These are phyloP conservation scores for Cyphomyrus discorhynchus DNA, from an alignment of 2,113 vertebrate species.

Conservation along the genomic window DNA sequence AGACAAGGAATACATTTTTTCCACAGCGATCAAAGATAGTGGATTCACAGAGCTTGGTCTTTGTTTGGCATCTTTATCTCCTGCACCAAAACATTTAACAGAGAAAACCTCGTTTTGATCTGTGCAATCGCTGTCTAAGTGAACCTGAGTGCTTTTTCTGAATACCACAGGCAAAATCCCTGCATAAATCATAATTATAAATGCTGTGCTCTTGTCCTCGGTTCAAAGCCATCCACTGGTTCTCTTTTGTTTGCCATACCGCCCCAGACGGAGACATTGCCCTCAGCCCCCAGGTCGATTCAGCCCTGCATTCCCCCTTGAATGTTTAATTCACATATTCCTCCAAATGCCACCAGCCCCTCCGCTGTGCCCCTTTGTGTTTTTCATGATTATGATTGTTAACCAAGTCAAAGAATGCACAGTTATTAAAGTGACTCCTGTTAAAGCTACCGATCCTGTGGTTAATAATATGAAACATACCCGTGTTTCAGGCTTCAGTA, in stretches of 20 bases:
- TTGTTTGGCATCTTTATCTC: not conserved
- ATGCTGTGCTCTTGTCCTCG: constrained; percentile 5
- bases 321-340: not conserved
- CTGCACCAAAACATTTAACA: not conserved
- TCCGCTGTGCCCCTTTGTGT: not conserved
- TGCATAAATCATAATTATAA: constrained; percentile 26
- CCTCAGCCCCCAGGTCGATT: not conserved
- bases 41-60: not conserved
- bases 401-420: not conserved
- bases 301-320: not conserved
- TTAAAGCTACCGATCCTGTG: constrained; percentile 4
- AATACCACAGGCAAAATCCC: constrained; percentile 1
- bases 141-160: constrained; percentile 16
- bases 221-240: not conserved
- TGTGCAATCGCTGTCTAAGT: not conserved
- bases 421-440: constrained; percentile 22
- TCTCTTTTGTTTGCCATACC: not conserved
- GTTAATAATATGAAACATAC: constrained; percentile 10
- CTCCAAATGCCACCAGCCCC: not conserved
- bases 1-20: not conserved
- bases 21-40: not conserved
- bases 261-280: not conserved
- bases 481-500: constrained; percentile 4
- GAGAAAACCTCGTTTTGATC: not conserved
- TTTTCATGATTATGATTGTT: not conserved